Evolutionary conservation across 2,113 vertebrate genomes (phyloP).

Genomic region (Bufo bufo): DNA sequence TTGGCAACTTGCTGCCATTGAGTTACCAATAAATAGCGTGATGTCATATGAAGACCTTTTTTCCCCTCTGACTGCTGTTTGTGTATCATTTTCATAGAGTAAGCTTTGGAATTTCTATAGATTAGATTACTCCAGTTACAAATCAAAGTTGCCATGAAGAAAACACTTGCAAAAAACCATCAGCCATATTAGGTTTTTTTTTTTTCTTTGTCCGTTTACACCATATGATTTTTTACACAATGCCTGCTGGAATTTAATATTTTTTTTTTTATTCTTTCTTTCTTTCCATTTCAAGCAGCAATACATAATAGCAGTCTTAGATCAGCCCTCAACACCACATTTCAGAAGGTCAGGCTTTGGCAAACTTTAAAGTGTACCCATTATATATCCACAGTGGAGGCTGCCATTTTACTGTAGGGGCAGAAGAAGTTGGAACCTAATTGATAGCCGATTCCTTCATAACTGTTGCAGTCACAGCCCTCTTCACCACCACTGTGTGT

Average conservation of each 20-base stretch:
- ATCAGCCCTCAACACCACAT: constrained; percentile 26
- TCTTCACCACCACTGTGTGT: constrained; percentile 1
- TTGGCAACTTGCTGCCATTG: constrained; percentile 19
- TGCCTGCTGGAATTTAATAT: constrained; percentile 3
- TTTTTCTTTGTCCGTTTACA: not conserved
- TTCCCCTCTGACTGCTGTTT: not conserved
- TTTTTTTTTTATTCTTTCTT: not conserved
- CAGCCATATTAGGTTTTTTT: not conserved
- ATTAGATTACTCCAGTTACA: constrained; percentile 26
- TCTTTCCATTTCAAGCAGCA: constrained; percentile 35
- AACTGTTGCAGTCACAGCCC: not conserved
- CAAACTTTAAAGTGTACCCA: constrained; percentile 32
- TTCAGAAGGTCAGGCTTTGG: constrained; percentile 48
- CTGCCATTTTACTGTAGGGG: not conserved
- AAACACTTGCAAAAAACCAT: constrained; percentile 14
- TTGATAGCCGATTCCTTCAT: not conserved
- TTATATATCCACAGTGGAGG: not conserved
- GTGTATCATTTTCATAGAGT: constrained; percentile 8
- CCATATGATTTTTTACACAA: constrained; percentile 26
- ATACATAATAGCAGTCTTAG: constrained; percentile 34
- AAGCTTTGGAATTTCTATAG: constrained; percentile 20
- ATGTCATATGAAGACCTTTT: constrained; percentile 28
- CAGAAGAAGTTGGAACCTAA: not conserved
- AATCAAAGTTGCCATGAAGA: constrained; percentile 18
- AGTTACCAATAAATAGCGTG: constrained; percentile 15